A percentile compares a stretch with the other conserved stretches of the same genome.
Evolutionary conservation across 2,888 invertebrate species (phyloP).

Genomic region (Cyclophora albipunctata): DNA sequence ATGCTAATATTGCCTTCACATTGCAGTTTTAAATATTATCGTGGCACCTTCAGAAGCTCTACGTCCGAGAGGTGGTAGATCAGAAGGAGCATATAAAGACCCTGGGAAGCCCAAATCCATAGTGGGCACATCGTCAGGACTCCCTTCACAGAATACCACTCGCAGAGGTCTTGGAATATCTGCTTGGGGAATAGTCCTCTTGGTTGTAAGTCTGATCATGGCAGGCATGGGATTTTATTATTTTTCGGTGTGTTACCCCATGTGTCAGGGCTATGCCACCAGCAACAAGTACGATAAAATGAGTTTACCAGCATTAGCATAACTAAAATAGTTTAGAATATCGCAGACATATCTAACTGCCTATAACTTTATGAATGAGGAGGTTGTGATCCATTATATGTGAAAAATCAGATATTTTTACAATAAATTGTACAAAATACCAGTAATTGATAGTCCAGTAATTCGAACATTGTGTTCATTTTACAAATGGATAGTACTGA

Average conservation of each 20-base stretch:
- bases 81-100: constrained; percentile 15
- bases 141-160: constrained; percentile 36
- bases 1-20: constrained; percentile 3
- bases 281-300: constrained; percentile 75
- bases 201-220: constrained; percentile 68
- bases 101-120: constrained; percentile 30
- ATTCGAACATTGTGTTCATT: no score
- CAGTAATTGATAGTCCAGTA: not conserved
- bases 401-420: no score
- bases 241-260: constrained; percentile 79
- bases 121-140: constrained; percentile 34
- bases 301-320: constrained; percentile 59
- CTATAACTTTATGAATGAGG: no score
- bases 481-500: not conserved
- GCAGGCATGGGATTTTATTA: constrained; percentile 76
- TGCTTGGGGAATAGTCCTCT: constrained; percentile 79
- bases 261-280: constrained; percentile 63
- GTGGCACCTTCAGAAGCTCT: constrained; percentile 33
- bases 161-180: constrained; percentile 70
- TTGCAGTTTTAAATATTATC: constrained; percentile 44
- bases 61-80: constrained; percentile 15
- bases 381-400: not conserved
- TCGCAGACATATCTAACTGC: constrained; percentile 21
- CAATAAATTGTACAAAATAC: not conserved
- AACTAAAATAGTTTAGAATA: constrained; percentile 19